Evolutionary conservation across 2,888 invertebrate genomes (phyloP), one percentile per base, ranked within the genome.

Genomic region (Enoplolaimus lenunculus): DNA sequence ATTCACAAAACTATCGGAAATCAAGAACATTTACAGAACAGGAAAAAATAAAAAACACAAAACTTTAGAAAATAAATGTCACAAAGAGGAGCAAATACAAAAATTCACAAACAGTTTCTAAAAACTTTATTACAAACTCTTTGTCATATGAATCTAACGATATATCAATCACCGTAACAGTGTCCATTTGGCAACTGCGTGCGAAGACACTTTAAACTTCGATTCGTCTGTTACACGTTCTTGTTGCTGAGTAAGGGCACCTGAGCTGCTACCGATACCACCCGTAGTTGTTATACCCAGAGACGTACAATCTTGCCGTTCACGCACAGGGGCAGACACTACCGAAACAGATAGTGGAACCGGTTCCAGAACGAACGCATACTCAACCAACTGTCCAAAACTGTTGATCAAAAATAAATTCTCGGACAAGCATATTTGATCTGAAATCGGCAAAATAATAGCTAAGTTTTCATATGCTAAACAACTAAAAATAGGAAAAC

Each of bases 121-220:
- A n/a, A n/a, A n/a, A n/a, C n/a, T n/a, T n/a, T n/a, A n/a, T n/a
- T n/a, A n/a, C n/a, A n/a, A n/a, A n/a, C n/a, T n/a, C n/a, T n/a
- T n/a, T n/a, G n/a, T n/a, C n/a, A n/a, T n/a, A n/a, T n/a, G n/a
- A n/a, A n/a, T n/a, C n/a, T n/a, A n/a, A n/a, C n/a, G n/a, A n/a
- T n/a, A n/a, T n/a, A n/a, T n/a, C n/a, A n/a, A n/a, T 68, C 72
- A 77, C 80, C 83, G 80, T 33, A 78, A 86, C 73, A 95, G 85
- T 71, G 87, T 87, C 95, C 95, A 95, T 82, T 93, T 91, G 28
- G 91, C 90, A 78, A 89, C 88, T 0, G 91, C 88, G 79, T 89
- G 88, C 72, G 91, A 90, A 68, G 88, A 87, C 77, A 94, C 81
- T 80, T 93, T 93, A 74, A 92, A 89, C 21, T 88, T 86, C 0